Evolutionary conservation across 2,888 invertebrate genomes (phyloP), one percentile per base, ranked within the genome.

Genomic region (Osmoderma eremita): DNA sequence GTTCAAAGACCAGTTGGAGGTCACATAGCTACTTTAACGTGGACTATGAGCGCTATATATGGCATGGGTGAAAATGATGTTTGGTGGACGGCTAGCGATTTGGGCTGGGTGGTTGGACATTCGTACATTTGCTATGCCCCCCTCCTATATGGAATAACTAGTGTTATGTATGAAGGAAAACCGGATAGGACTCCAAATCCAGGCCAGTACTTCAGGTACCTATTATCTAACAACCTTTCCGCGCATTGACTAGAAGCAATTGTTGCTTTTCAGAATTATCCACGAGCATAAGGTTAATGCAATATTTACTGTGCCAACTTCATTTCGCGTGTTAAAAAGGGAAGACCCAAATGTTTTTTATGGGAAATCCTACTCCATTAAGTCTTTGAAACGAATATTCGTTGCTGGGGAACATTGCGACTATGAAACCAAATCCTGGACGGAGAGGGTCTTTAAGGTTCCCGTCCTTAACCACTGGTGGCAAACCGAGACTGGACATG

Each of bases 111-210:
- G 0, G 96, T 97, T 0, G 97, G 97, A 0, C 96, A 95, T 78
- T 96, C 95, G 0, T 97, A 95, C 80, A 96, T 96, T 73, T 94
- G 95, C 80, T 97, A 97, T 75, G 97, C 91, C 0, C 97, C 97
- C 0, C 83, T 97, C 3, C 82, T 94, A 0, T 89, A 90, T 71
- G 93, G 95, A 0, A 84, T 90, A 48, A 95, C 95, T 0, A 91
- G 91, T 56, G 86, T 95, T 17, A 88, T 95, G 84, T 94, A 93
- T 77, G 93, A 97, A 82, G 97, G 97, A 1, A 97, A 97, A 79
- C 97, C 97, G 0, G 95, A 97, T 74, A 89, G 96, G 69, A 97
- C 97, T 0, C 97, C 97, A 0, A 94, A 97, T 81, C 91, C 96
- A 2, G 92, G 93, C 41, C 93, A 94, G 79, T 97, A 95, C 83